Evolutionary conservation across 2,888 invertebrate species (phyloP), one percentile per base, ranked within the genome.

Genomic region (Tryphoninae sp.): DNA sequence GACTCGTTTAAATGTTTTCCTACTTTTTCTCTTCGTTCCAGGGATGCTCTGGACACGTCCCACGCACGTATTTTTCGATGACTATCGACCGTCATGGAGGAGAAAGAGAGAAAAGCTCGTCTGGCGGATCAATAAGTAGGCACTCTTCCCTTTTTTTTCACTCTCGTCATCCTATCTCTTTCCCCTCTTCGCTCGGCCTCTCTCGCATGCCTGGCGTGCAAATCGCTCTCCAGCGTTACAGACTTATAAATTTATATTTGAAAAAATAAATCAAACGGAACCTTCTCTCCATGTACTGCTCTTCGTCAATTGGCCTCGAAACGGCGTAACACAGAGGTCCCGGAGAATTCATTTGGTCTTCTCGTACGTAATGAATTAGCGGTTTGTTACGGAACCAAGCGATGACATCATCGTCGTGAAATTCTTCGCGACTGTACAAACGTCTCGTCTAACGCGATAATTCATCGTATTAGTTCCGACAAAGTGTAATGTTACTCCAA

Each of bases 101-200:
- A 59, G 59, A 59, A 26, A 59, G 59, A 59, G 59, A 59, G 59
- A 40, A 61, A 73, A 81, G 73, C 81, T 55, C 68, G 75, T 81
- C 76, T 76, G 78, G 64, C 42, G 79, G 83, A 83, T 83, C 83
- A 83, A 83, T 83, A 83, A 81, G 77, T 72, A 81, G 81, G 67
- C 83, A 79, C 78, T 81, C 73, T 81, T 83, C 72, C 49, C 72
- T 76, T 77, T 73, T 75, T 67, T 62, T 76, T 16, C 45, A 58
- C 45, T 59, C 49, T 2, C 67, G 45, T 9, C 13, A 40, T n/a
- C 16, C 51, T 11, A 7, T 23, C 45, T 62, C 64, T 58, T 16
- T 51, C 72, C 72, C 51, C 45, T 55, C 49, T n/a, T 51, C 16
- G 22, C n/a, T 40, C 49, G 77, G 55, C 26, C 74, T 58, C 62